Conservation (phyloP, 2,888 invertebrate species). For the Papilio protenor region DNA sequence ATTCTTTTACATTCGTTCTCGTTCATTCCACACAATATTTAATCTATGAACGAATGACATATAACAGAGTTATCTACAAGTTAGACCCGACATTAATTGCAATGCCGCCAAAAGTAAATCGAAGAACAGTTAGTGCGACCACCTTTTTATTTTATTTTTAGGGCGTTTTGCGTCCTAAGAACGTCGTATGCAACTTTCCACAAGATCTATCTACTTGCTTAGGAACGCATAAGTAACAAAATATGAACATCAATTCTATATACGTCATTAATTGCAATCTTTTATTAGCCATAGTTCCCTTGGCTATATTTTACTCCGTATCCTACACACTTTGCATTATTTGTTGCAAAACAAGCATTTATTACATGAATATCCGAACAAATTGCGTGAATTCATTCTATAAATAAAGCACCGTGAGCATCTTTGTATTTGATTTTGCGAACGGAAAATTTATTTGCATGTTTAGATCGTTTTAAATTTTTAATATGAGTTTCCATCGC, state of each 20-base stretch:
- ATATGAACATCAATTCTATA: too few relatives aligned
- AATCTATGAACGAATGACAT: constrained; percentile 4
- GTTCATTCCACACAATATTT: constrained; percentile 36
- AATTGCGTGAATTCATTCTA: constrained; percentile 15
- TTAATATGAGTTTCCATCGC: too few relatives aligned
- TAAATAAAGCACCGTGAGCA: neutral
- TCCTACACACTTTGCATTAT: neutral
- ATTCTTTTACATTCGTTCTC: constrained; percentile 31
- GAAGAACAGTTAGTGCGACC: too few relatives aligned
- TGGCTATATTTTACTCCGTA: neutral
- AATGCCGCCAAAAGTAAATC: too few relatives aligned
- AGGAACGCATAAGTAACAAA: too few relatives aligned
- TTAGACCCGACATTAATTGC: too few relatives aligned
- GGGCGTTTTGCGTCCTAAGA: too few relatives aligned
- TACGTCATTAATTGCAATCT: too few relatives aligned
- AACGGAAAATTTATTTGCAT: constrained; percentile 9
- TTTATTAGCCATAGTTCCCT: neutral
- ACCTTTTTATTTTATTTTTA: too few relatives aligned
- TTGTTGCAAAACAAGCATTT: neutral
- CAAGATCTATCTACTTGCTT: too few relatives aligned
- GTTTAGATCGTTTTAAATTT: neutral
- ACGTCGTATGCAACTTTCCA: too few relatives aligned
- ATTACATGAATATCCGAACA: neutral
- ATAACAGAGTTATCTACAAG: too few relatives aligned
- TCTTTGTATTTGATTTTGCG: neutral